A percentile compares a stretch with the other conserved stretches of the same genome.
Evolutionary conservation across 2,888 invertebrate species (phyloP).

Genomic region (Papilio elwesi): DNA sequence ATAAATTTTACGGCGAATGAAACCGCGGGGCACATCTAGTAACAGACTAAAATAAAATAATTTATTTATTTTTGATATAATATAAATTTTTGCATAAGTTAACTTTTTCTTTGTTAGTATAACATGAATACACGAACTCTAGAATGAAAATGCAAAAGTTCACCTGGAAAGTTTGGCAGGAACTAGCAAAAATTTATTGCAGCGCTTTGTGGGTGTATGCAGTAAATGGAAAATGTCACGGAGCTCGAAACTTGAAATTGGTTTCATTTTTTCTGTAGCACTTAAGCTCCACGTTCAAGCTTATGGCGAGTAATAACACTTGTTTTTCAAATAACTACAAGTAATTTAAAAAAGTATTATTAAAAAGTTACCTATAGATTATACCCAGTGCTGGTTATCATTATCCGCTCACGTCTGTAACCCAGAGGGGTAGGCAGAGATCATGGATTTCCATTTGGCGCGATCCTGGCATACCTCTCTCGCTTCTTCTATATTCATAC

Average conservation of each 20-base stretch:
- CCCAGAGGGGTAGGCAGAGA: no score
- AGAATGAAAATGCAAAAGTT: slow-evolving; percentile 21
- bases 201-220: slow-evolving; percentile 13
- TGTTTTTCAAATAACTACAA: slow-evolving; percentile 13
- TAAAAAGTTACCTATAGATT: not conserved
- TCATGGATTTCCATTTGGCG: no score
- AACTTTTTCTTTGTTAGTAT: not conserved
- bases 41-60: no score
- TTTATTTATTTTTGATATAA: not conserved
- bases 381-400: no score
- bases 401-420: no score
- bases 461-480: no score
- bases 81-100: not conserved
- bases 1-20: no score
- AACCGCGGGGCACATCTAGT: no score
- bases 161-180: slow-evolving; percentile 13
- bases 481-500: no score
- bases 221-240: slow-evolving; percentile 22
- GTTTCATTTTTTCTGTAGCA: slow-evolving; percentile 16
- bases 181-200: slow-evolving; percentile 12
- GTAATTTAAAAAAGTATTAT: slow-evolving; percentile 10
- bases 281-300: slow-evolving; percentile 9
- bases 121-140: slow-evolving; percentile 12
- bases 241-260: slow-evolving; percentile 22
- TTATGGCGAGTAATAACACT: slow-evolving; percentile 3